These are phyloP conservation scores for Sisyra terminalis DNA, from an alignment of 2,888 invertebrate species.

Conservation along the genomic window DNA sequence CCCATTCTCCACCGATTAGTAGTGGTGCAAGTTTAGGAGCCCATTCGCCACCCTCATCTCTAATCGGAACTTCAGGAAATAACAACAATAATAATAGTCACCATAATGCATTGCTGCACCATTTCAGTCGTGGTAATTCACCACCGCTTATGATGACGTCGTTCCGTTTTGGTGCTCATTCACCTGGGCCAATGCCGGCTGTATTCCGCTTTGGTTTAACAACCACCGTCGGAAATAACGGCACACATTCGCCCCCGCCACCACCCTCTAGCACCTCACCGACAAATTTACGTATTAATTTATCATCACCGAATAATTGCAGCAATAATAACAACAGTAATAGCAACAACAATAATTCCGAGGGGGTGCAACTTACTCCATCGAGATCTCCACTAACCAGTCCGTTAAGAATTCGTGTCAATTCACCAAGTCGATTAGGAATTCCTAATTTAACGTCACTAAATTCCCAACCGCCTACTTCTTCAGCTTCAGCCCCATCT, in stretches of 20 bases:
- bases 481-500: constrained; percentile 8
- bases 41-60: constrained; percentile 2
- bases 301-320: neutral
- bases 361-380: constrained; percentile 14
- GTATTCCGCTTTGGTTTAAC: constrained; percentile 22
- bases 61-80: neutral
- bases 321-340: constrained; percentile 8
- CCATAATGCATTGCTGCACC: neutral
- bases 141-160: neutral
- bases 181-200: constrained; percentile 28
- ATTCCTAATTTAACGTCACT: no score
- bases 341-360: constrained; percentile 9
- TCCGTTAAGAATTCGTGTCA: constrained; percentile 25
- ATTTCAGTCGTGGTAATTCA: neutral
- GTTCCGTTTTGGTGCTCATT: constrained; percentile 24
- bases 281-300: neutral
- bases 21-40: constrained; percentile 4
- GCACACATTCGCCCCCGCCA: constrained; percentile 19
- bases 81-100: no score
- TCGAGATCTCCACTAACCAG: constrained; percentile 18
- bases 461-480: no score
- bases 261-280: constrained; percentile 5
- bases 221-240: constrained; percentile 7
- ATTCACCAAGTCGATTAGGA: constrained; percentile 17
- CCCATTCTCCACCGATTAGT: constrained; percentile 25